Percentiles rank a stretch among this genome's conserved stretches.
Evolutionary conservation across 2,113 vertebrate species (phyloP).

Genomic region (Penelope pileata): DNA sequence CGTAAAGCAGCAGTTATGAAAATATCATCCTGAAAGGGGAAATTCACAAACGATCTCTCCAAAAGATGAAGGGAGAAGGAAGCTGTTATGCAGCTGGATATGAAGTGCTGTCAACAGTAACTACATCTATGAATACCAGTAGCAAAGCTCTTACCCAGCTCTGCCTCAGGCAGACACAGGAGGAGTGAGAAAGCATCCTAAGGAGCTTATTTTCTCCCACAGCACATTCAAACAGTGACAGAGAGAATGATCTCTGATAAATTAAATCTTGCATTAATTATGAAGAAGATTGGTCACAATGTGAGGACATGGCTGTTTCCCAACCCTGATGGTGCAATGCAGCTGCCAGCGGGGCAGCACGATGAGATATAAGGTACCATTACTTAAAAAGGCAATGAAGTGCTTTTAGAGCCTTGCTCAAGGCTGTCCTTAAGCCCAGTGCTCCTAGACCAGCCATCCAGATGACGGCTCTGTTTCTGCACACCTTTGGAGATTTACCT

Average conservation of each 20-base stretch:
- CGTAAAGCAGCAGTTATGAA: background rate
- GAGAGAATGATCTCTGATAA: background rate
- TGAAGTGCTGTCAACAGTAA: background rate
- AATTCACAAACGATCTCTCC: background rate
- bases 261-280: constrained; percentile 3
- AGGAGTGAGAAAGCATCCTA: background rate
- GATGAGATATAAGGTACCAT: background rate
- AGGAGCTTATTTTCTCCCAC: background rate
- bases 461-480: background rate
- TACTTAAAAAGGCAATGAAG: background rate
- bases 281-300: background rate
- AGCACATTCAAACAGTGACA: background rate
- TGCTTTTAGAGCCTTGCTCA: background rate
- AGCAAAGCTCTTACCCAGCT: background rate
- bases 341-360: background rate
- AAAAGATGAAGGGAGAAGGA: background rate
- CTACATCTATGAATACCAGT: background rate
- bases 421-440: background rate
- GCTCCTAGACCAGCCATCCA: background rate
- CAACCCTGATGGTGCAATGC: background rate
- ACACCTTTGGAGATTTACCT: background rate
- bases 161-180: background rate
- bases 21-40: background rate
- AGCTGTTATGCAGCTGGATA: background rate
- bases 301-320: background rate